Conservation (phyloP, 2,888 invertebrate genomes). For the Acanthosepion pharaonis region DNA sequence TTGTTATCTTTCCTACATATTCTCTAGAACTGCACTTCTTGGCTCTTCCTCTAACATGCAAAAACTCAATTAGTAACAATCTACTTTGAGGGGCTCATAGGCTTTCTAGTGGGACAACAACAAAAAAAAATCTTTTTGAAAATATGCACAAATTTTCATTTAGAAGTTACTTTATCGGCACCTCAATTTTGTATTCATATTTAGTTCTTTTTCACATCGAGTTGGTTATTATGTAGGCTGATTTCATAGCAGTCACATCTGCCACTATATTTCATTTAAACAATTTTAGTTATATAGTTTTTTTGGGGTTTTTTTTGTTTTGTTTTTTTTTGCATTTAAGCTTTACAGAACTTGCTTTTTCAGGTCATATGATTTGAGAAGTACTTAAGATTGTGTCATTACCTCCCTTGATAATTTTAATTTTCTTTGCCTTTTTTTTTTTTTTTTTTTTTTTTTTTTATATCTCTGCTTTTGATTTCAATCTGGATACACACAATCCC, state of each 20-base stretch:
- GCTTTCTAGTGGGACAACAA: too few species aligned
- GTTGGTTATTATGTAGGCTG: not conserved
- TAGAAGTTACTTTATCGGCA: not conserved
- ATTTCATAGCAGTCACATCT: not conserved
- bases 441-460: not conserved
- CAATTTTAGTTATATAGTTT: not conserved
- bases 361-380: not conserved
- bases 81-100: too few species aligned
- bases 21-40: too few species aligned
- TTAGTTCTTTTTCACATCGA: not conserved
- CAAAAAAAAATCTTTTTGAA: too few species aligned
- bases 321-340: not conserved
- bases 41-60: too few species aligned
- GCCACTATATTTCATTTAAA: not conserved
- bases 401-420: not conserved
- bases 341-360: not conserved
- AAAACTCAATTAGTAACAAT: too few species aligned
- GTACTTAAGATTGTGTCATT: not conserved
- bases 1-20: too few species aligned
- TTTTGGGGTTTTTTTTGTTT: not conserved
- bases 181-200: not conserved
- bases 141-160: not conserved
- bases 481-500: not conserved
- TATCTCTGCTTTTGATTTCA: not conserved
- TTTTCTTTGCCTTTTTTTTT: too few species aligned